Evolutionary conservation across 2,113 vertebrate species (phyloP), one percentile per base, ranked within the genome.

Genomic region (Bagarius yarrelli): DNA sequence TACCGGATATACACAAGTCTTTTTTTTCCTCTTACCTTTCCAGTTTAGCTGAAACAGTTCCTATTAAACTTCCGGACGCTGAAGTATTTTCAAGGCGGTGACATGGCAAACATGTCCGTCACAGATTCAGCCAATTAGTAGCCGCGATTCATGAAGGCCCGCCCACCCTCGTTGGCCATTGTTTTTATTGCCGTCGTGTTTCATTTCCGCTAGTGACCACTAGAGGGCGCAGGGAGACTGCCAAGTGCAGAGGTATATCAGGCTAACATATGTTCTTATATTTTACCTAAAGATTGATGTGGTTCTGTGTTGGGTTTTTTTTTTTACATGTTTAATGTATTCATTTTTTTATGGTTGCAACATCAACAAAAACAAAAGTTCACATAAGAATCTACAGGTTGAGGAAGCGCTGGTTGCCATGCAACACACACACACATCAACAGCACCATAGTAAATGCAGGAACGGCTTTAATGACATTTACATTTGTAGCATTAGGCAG

Each of bases 81-180:
- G 11, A 71, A 56, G 2, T 60, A 82, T 1, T 30, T 44, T 3
- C 57, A 27, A 72, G 69, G 44, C 27, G 59, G 70, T 61, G 69
- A 73, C 30, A 60, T 61, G 52, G 25, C 47, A 59, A 30, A 21
- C 19, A 70, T 1, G 77, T 81, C 88, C 79, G 11, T 85, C 81
- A 63, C 12, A 8, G 0, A 3, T 40, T 8, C 2, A 83, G 47
- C 90, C 88, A 92, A 92, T 91, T 40, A 79, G 16, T 4, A 30
- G 5, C 0, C n/a, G 21, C 18, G 9, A 79, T 61, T 13, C 1
- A 34, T 13, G 0, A 63, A 73, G 30, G 1, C 57, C 44, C 70
- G 59, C 79, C 80, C 60, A 8, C n/a, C 0, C 23, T 23, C 1
- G 11, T 18, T n/a, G 16, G 1, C 40, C 18, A 18, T 11, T 40